These are phyloP conservation scores for Buphagus erythrorhynchus DNA, from an alignment of 2,797 vertebrate genomes.

Conservation along the genomic window DNA sequence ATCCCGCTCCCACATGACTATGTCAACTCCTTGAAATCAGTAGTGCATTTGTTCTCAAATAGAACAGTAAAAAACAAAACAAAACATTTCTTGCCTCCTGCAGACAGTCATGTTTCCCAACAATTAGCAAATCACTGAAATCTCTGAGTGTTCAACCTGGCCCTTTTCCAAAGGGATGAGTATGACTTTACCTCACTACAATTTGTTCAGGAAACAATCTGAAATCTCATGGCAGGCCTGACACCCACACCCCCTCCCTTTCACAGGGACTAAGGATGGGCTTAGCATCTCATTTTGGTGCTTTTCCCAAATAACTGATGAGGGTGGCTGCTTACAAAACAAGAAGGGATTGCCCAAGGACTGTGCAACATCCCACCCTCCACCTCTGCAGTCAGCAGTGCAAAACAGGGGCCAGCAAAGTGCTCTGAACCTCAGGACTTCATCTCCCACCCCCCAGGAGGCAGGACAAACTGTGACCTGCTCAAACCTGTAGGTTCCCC, in stretches of 20 bases:
- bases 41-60: not conserved
- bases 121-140: not conserved
- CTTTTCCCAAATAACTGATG: not conserved
- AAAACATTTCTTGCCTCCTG: not conserved
- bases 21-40: not conserved
- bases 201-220: not conserved
- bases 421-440: not conserved
- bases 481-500: not conserved
- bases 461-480: not conserved
- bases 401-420: not conserved
- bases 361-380: not conserved
- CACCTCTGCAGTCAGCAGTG: not conserved
- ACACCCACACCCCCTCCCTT: not conserved
- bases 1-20: not conserved
- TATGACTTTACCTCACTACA: not conserved
- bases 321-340: not conserved
- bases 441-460: rapidly evolving
- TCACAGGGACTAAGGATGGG: not conserved
- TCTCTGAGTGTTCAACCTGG: not conserved
- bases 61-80: not conserved
- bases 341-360: not conserved
- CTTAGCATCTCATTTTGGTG: slow-evolving; percentile 29
- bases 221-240: not conserved
- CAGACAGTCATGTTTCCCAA: not conserved
- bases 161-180: slow-evolving; percentile 6